Evolutionary conservation across 2,797 vertebrate species (phyloP).

Genomic region (Notolepis coatsorum): DNA sequence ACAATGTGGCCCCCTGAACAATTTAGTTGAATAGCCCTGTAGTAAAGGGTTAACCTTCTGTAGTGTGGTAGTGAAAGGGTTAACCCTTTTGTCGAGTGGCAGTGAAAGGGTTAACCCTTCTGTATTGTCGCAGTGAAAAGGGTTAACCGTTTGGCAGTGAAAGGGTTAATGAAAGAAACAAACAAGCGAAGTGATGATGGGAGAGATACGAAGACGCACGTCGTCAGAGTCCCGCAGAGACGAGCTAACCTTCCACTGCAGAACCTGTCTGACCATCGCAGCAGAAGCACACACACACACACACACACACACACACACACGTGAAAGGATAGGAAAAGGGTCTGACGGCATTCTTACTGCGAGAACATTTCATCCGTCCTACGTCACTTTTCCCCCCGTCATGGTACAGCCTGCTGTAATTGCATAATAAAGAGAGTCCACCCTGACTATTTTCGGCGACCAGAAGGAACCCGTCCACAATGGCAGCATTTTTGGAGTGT

Average conservation of each 20-base stretch:
- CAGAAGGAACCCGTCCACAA: slow-evolving; percentile 69
- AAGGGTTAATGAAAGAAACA: too few species aligned
- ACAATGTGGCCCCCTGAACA: too few species aligned
- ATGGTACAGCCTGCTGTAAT: slow-evolving; percentile 65
- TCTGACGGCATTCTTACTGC: slow-evolving; percentile 62
- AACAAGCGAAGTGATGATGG: not conserved
- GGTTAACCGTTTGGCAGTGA: too few species aligned
- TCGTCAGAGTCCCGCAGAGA: not conserved
- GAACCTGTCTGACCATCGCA: slow-evolving; percentile 51
- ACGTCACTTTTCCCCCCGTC: slow-evolving; percentile 72
- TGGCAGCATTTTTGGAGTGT: slow-evolving; percentile 56
- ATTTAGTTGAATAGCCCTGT: too few species aligned
- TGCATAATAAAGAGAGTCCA: slow-evolving; percentile 68
- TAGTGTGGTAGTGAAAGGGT: too few species aligned
- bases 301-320: slow-evolving; percentile 34
- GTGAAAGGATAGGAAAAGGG: slow-evolving; percentile 59
- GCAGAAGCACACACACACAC: slow-evolving; percentile 38
- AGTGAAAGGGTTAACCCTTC: too few species aligned
- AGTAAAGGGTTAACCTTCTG: too few species aligned
- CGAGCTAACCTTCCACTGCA: slow-evolving; percentile 24
- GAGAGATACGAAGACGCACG: slow-evolving; percentile 15
- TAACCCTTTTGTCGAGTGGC: too few species aligned
- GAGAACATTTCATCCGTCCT: slow-evolving; percentile 78
- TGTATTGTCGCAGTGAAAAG: too few species aligned
- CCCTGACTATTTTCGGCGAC: slow-evolving; percentile 62